Base-by-base conservation (phyloP, 1,140 invertebrate species). In the Nautilus pompilius region DNA sequence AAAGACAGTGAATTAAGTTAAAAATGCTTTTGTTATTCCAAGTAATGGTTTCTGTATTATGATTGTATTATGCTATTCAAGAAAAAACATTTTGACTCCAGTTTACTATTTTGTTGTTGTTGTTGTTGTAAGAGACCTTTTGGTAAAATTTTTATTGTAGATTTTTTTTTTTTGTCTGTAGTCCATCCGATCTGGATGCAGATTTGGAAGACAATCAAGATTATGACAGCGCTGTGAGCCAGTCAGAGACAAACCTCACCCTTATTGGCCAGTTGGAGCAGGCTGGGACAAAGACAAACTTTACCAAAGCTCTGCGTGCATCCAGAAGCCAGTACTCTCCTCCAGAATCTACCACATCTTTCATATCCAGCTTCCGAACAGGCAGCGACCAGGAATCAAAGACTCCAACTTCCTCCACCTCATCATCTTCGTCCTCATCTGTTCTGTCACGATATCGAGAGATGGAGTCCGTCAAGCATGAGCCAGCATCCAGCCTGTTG, bases 111-210 rank as follows among this genome's bases (percentile, higher is more conserved):
- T n/a, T n/a, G n/a, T n/a, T n/a, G n/a, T n/a, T n/a, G n/a, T n/a
- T n/a, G n/a, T n/a, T n/a, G n/a, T n/a, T n/a, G n/a, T n/a, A n/a
- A n/a, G n/a, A n/a, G n/a, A n/a, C n/a, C n/a, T n/a, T n/a, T n/a
- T n/a, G n/a, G n/a, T n/a, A n/a, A n/a, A n/a, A n/a, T n/a, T n/a
- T 13, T 28, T 33, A 15, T 17, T 22, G 28, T 10, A 15, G 15
- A 41, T 41, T 6, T 60, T 32, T 58, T 5, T 63, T 62, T 57
- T 60, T 33, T 64, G 6, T 54, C 76, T 79, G 24, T 64, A 83
- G 86, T 76, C 86, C 86, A 51, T 88, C 87, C 61, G 87, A 88
- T 76, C 76, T 88, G 33, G 87, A 88, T 67, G 87, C 87, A 32
- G 87, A 88, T 70, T 84, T 88, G 65, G 87, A 88, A 72, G 87